These are phyloP conservation scores for Zoanthus sansibaricus DNA, from an alignment of 92 coral and sea anemone genomes.

Conservation along the genomic window DNA sequence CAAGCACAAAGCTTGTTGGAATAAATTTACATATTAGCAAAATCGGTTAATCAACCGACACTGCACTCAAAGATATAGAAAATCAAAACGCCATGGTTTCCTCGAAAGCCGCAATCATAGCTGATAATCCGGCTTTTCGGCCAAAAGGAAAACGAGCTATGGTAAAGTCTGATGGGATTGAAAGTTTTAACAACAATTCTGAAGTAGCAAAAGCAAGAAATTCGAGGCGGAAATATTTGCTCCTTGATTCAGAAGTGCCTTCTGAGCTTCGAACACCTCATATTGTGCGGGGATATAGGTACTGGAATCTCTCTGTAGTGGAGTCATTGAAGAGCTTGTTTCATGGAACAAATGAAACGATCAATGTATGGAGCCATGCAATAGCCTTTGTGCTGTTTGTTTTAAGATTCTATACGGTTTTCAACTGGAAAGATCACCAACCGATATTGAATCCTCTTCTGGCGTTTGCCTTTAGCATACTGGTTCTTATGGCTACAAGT, in stretches of 20 bases:
- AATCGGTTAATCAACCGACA: neutral
- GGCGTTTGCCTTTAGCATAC: slow-evolving; percentile 56
- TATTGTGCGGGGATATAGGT: slow-evolving; percentile 56
- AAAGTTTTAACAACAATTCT: neutral
- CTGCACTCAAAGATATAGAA: no score
- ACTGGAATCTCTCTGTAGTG: slow-evolving; percentile 35
- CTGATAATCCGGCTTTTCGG: neutral
- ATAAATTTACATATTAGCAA: slow-evolving; percentile 26
- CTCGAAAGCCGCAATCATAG: neutral
- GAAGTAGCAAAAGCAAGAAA: neutral
- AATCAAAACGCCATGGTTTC: neutral
- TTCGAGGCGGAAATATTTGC: slow-evolving; percentile 19
- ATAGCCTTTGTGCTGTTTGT: slow-evolving; percentile 56
- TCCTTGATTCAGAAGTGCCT: slow-evolving; percentile 50
- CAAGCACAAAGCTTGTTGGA: neutral
- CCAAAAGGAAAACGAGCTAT: neutral
- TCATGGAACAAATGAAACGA: slow-evolving; percentile 46
- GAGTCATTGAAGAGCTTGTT: slow-evolving; percentile 56
- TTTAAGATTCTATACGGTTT: slow-evolving; percentile 40
- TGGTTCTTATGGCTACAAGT: slow-evolving; percentile 53
- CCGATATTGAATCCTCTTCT: slow-evolving; percentile 56
- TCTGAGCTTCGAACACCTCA: slow-evolving; percentile 46
- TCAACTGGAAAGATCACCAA: slow-evolving; percentile 50
- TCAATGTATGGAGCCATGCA: slow-evolving; percentile 65
- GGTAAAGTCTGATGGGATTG: neutral